Base-by-base conservation (phyloP, 2,797 vertebrate genomes). In the Urocyon cinereoargenteus region DNA sequence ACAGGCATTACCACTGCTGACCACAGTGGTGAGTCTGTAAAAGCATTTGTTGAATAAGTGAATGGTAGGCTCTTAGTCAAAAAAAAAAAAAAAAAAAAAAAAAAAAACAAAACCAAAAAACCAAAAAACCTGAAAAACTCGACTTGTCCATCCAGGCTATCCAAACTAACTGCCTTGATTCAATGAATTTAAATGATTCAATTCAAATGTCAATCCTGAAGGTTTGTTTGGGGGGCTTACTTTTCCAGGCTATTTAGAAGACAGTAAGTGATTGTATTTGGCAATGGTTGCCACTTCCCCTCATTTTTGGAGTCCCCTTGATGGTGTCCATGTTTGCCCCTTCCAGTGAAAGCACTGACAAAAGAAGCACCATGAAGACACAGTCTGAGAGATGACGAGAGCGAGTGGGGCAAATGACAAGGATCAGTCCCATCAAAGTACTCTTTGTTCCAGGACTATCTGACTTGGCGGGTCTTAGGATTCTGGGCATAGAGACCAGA, bases 1-100 rank as follows among this genome's bases (percentile, higher is more conserved):
- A 3, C 0, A 1, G 0, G 0, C 6, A 22, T 2, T 5, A 24
- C 31, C 72, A 8, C 53, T 9, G 49, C 21, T 49, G 59, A 8
- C 49, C 64, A 77, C 4, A 1, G 9, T 0, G 10, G 19, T 31
- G 26, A 34, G 24, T 2, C 34, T 5, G 70, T 53, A 64, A 59
- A 34, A 86, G 75, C 53, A 40, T 87, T 57, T 68, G 57, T 49
- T 70, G n/a, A 85, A 22, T 36, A 57, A 81, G 51, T 24, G 26
- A 92, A 24, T 8, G 14, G n/a, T 26, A 51, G 53, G 31, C 51
- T 70, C 45, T 61, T 75, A 59, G 19, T 49, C 14, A 2, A 28
- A 45, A 79, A 55, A 59, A 59, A 22, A 13, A 31, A 45, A 59
- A 36, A 21, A n/a, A 26, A 75, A 31, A 5, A 15, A 73, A 40